These are phyloP conservation scores for Corythaixoides concolor DNA, from an alignment of 2,113 vertebrate genomes.

Conservation along the genomic window DNA sequence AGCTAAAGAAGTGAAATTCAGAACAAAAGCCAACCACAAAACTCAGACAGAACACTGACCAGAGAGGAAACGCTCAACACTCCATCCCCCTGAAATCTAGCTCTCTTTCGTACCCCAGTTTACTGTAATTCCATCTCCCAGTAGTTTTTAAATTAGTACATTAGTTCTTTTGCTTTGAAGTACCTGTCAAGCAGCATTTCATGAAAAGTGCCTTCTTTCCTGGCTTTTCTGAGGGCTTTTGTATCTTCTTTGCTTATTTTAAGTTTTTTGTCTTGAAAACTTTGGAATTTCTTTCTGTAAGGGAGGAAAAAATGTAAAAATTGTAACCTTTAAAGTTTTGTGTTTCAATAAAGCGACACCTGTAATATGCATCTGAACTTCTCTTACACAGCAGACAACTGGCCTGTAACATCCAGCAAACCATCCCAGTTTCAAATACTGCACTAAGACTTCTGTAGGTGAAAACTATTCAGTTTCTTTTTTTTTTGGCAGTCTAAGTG, in stretches of 20 bases:
- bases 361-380: background rate
- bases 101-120: background rate
- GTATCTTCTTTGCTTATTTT: constrained; percentile 89
- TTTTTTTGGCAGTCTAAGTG: background rate
- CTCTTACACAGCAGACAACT: background rate
- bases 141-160: background rate
- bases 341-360: background rate
- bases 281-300: constrained; percentile 96
- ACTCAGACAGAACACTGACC: background rate
- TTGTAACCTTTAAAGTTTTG: background rate
- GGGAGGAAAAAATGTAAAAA: background rate
- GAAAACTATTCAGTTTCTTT: background rate
- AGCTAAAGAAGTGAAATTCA: background rate
- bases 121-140: background rate
- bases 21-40: background rate
- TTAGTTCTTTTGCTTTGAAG: background rate
- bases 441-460: background rate
- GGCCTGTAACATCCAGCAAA: background rate
- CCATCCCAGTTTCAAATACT: background rate
- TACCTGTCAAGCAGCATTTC: constrained; percentile 94
- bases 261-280: constrained; percentile 94
- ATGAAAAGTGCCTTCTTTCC: constrained; percentile 91
- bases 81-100: background rate
- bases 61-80: background rate
- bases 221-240: constrained; percentile 85